Percentiles rank a stretch among this genome's conserved stretches.
phyloP scores from a whole-genome alignment of 1,140 invertebrate genomes.

The Antheraea pernyi region DNA sequence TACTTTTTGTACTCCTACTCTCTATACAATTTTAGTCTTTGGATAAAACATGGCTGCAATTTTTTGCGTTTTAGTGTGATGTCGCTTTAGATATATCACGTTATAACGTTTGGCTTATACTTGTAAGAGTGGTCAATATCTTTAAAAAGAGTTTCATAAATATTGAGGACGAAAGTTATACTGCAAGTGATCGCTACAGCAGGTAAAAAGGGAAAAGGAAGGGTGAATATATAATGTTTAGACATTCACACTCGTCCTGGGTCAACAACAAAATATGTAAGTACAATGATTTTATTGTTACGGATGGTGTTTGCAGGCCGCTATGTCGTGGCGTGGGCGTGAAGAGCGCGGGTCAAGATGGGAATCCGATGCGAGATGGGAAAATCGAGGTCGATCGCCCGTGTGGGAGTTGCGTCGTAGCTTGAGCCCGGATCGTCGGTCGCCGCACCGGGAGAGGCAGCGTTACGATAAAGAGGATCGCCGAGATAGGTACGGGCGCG shows the following conservation, averaged over 20 bases:
- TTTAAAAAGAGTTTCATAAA: background rate
- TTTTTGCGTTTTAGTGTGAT: background rate
- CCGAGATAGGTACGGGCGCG: conserved; percentile 16
- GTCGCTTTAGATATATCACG: background rate
- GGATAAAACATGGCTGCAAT: background rate
- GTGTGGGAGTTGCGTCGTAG: conserved; percentile 62
- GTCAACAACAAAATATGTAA: conserved; percentile 29
- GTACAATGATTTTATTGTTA: conserved; percentile 50
- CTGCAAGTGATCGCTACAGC: conserved; percentile 15
- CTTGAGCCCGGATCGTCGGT: conserved; percentile 41
- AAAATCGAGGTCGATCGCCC: conserved; percentile 45
- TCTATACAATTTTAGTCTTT: too few relatives aligned
- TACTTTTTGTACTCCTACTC: too few relatives aligned
- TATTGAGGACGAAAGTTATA: background rate
- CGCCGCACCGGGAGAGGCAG: conserved; percentile 32
- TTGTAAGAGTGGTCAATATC: background rate
- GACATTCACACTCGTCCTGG: conserved; percentile 10
- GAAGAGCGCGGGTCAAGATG: conserved; percentile 58
- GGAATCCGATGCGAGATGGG: conserved; percentile 43
- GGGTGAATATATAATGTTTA: conserved; percentile 10
- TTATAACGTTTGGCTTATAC: background rate
- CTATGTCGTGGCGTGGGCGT: conserved; percentile 67
- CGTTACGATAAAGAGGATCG: conserved; percentile 35
- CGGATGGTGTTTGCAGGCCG: conserved; percentile 67
- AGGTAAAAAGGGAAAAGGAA: conserved; percentile 30